Percentiles rank a stretch among this genome's conserved stretches.
Conservation (phyloP, 1,140 invertebrate species). For the Chrysomallon squamiferum region DNA sequence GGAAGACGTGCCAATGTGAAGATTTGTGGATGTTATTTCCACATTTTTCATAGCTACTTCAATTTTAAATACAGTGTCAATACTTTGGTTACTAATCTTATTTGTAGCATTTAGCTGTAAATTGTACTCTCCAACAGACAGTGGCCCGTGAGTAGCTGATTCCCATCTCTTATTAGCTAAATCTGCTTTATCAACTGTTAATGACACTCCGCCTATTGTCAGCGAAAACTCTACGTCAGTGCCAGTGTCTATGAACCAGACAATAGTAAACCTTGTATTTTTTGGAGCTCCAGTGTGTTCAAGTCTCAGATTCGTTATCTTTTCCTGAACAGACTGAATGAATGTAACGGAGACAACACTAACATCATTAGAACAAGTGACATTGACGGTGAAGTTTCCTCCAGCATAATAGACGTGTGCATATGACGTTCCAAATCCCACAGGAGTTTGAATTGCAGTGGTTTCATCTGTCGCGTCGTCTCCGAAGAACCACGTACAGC, state of each 20-base stretch:
- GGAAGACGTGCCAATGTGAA: constrained; percentile 9
- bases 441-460: constrained; percentile 8
- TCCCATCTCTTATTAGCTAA: constrained; percentile 1
- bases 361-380: constrained; percentile 36
- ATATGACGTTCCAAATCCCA: background rate
- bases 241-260: constrained; percentile 24
- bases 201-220: constrained; percentile 13
- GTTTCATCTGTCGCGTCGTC: constrained; percentile 20
- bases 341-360: background rate
- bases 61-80: constrained; percentile 29
- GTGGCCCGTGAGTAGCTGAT: background rate
- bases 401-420: constrained; percentile 17
- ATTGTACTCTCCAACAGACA: background rate
- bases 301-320: constrained; percentile 27
- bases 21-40: background rate
- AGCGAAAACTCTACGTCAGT: constrained; percentile 19
- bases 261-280: constrained; percentile 7
- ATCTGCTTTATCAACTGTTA: constrained; percentile 10
- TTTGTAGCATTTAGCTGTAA: constrained; percentile 28
- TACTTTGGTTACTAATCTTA: constrained; percentile 18
- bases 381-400: constrained; percentile 20
- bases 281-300: constrained; percentile 23
- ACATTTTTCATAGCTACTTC: constrained; percentile 25
- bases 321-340: constrained; percentile 20
- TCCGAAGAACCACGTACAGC: constrained; percentile 29